Conservation (phyloP, 2,888 invertebrate species). For the Leistus spinibarbis region DNA sequence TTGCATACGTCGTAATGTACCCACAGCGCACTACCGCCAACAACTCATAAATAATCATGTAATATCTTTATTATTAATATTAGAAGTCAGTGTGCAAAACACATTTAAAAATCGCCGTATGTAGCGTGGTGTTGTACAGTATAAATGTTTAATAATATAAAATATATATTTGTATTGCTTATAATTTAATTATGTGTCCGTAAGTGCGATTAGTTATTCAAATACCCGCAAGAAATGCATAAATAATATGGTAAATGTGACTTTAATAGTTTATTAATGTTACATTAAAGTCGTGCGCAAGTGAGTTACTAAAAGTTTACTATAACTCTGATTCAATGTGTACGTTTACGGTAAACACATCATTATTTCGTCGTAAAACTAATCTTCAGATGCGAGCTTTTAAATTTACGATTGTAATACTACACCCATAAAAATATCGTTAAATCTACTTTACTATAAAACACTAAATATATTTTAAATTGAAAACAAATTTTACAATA, state of each 20-base stretch:
- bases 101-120: slow-evolving; percentile 3
- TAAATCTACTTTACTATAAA: neutral
- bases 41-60: slow-evolving; percentile 29
- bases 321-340: neutral
- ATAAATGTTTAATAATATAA: neutral
- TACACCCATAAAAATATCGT: neutral
- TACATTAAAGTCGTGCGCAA: slow-evolving; percentile 28
- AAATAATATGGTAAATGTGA: slow-evolving; percentile 30
- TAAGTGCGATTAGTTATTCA: slow-evolving; percentile 35
- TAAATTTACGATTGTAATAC: neutral
- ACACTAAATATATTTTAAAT: neutral
- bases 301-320: slow-evolving; percentile 21
- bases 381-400: neutral
- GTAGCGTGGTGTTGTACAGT: slow-evolving; percentile 4
- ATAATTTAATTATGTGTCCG: slow-evolving; percentile 34
- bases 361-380: neutral
- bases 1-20: neutral
- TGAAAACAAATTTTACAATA: neutral
- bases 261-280: slow-evolving; percentile 35
- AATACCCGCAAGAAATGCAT: slow-evolving; percentile 30
- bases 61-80: slow-evolving; percentile 36
- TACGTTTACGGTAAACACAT: neutral
- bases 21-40: neutral
- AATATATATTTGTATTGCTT: slow-evolving; percentile 24
- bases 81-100: neutral